Percentiles rank a stretch among this genome's conserved stretches.
phyloP scores from a whole-genome alignment of 2,113 vertebrate species.

The Pteronura brasiliensis region DNA sequence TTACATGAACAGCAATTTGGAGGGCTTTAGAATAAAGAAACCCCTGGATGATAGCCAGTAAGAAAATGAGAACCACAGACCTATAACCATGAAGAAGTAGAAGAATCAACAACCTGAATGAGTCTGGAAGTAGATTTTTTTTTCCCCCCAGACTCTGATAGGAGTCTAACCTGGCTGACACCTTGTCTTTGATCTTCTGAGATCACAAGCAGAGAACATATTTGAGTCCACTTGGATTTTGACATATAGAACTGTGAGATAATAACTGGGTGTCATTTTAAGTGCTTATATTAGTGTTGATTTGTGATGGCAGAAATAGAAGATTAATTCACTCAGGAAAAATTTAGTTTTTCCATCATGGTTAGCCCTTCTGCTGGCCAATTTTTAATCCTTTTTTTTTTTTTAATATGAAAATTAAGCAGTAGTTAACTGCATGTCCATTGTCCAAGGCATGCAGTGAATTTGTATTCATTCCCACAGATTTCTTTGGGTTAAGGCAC shows the following conservation, averaged over 20 bases:
- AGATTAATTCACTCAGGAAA: no score
- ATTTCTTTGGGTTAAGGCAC: not conserved
- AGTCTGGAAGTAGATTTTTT: not conserved
- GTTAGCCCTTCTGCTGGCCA: not conserved
- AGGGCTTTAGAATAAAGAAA: not conserved
- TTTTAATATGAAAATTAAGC: not conserved
- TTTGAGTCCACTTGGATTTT: not conserved
- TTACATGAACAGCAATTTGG: not conserved
- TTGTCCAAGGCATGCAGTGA: not conserved
- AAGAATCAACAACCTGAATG: not conserved
- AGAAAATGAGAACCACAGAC: not conserved
- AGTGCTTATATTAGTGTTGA: not conserved
- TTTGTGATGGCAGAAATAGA: not conserved
- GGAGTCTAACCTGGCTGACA: not conserved
- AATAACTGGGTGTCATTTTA: not conserved
- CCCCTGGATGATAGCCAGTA: fast-evolving
- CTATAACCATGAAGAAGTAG: not conserved
- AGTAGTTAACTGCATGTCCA: not conserved
- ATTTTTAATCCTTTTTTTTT: not conserved
- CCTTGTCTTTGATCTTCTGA: not conserved
- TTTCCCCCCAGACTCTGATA: not conserved
- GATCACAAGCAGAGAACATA: not conserved
- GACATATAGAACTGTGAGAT: not conserved
- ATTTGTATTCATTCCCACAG: not conserved
- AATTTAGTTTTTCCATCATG: not conserved